phyloP scores from a whole-genome alignment of 1,140 invertebrate genomes.

The Dermatophagoides farinae region DNA sequence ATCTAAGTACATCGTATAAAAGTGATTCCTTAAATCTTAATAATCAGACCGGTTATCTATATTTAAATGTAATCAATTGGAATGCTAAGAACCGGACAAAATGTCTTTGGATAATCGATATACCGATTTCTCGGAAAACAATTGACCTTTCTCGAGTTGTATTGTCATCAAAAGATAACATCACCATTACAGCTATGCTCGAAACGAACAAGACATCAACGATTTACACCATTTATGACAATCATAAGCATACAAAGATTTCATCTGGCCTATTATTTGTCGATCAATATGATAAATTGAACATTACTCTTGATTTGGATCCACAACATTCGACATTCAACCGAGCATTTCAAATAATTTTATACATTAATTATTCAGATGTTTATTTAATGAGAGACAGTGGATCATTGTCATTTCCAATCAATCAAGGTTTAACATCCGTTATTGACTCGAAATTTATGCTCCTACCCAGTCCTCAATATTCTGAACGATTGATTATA shows the following conservation, averaged over 20 bases:
- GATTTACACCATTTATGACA: background rate
- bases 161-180: background rate
- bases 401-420: background rate
- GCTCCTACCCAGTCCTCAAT: background rate
- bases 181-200: background rate
- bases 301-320: too few species aligned
- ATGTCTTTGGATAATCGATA: background rate
- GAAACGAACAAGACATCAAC: background rate
- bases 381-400: background rate
- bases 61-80: background rate
- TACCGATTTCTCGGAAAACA: background rate
- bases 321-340: background rate
- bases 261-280: background rate
- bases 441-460: background rate
- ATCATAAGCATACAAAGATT: background rate
- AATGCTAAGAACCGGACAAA: background rate
- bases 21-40: too few species aligned
- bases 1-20: too few species aligned
- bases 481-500: background rate
- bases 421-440: background rate
- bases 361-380: background rate
- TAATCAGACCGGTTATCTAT: background rate
- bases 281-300: background rate
- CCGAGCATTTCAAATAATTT: background rate
- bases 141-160: background rate